Evolutionary conservation across 2,113 vertebrate genomes (phyloP).

Genomic region (mouse (Mus musculus)): GRCm39 chr2:109575501-109576000

Average conservation of each 20-base stretch:
- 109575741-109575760: not conserved
- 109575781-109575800: not conserved
- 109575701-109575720: not conserved
- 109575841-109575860: not conserved
- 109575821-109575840: not conserved
- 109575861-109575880: not conserved
- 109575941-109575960: slow-evolving; percentile 58
- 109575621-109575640: not conserved
- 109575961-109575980: slow-evolving; percentile 70
- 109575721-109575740: not conserved
- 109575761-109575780: no score
- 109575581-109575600: not conserved
- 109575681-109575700: not conserved
- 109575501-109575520: not conserved
- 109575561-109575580: not conserved
- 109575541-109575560: not conserved
- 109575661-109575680: not conserved
- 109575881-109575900: slow-evolving; percentile 53
- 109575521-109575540: not conserved
- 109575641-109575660: not conserved
- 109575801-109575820: not conserved
- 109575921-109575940: slow-evolving; percentile 68
- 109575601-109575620: not conserved
- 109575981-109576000: slow-evolving; percentile 62
- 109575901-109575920: slow-evolving; percentile 32